Percentiles rank a stretch among this genome's conserved stretches.
Evolutionary conservation across 2,113 vertebrate genomes (phyloP).

Genomic region (Burhinus bistriatus): DNA sequence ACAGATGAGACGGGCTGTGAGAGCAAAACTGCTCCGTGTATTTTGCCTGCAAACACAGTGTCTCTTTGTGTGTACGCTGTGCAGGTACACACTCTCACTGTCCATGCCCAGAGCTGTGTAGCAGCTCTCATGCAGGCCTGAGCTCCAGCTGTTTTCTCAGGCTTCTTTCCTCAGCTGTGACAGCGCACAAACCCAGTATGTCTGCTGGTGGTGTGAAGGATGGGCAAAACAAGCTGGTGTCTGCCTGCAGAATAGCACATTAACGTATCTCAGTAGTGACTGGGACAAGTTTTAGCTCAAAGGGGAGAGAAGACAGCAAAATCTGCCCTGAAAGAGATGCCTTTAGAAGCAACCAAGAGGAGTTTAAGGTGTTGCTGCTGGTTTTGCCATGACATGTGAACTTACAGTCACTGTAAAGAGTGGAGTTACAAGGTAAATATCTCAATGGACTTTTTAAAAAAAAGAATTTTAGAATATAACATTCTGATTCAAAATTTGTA

Average conservation of each 20-base stretch:
- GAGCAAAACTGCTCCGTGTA: rapidly evolving
- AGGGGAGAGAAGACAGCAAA: background rate
- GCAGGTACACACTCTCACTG: background rate
- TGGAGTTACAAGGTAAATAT: background rate
- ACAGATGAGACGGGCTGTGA: background rate
- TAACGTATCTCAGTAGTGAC: background rate
- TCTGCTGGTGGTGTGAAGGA: background rate
- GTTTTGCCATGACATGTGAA: background rate
- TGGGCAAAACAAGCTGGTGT: background rate
- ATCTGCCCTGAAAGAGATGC: background rate
- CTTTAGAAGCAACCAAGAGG: background rate
- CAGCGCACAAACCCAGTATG: background rate
- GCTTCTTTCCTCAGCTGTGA: background rate
- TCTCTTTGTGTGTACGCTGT: rapidly evolving
- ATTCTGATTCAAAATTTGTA: background rate
- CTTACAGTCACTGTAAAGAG: background rate
- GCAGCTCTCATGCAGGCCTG: background rate
- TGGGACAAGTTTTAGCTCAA: background rate
- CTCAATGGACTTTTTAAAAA: background rate
- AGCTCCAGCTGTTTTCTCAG: background rate
- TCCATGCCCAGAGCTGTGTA: background rate
- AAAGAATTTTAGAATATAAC: background rate
- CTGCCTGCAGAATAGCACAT: background rate
- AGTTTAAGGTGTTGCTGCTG: background rate
- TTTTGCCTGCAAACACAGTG: background rate